A percentile compares a stretch with the other conserved stretches of the same genome.
Conservation (phyloP, 2,113 vertebrate genomes). For the Corythornis vintsioides region DNA sequence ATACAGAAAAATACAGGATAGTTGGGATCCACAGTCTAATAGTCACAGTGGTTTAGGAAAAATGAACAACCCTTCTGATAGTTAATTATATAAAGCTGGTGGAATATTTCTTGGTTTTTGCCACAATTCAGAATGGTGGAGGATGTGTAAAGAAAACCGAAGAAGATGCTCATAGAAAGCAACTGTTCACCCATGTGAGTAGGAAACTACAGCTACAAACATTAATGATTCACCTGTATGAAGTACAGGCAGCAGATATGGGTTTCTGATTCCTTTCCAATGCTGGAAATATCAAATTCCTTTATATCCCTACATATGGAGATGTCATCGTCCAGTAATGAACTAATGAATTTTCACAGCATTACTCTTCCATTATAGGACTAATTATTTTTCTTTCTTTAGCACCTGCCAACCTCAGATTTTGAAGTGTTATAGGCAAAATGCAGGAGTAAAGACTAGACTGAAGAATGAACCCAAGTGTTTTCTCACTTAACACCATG, state of each 20-base stretch:
- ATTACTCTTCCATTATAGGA: neutral
- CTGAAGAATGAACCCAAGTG: neutral
- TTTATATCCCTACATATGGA: neutral
- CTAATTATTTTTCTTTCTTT: neutral
- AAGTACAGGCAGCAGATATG: neutral
- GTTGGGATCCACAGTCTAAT: neutral
- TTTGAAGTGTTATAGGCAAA: neutral
- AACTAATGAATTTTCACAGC: neutral
- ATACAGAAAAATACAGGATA: neutral
- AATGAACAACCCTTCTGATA: neutral
- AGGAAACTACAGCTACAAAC: neutral
- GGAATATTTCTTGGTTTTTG: neutral
- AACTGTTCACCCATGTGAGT: fast-evolving
- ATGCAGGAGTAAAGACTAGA: neutral
- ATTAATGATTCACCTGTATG: neutral
- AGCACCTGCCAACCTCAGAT: neutral
- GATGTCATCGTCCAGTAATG: neutral
- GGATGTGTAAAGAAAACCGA: neutral
- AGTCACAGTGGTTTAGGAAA: constrained; percentile 1
- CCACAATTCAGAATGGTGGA: neutral
- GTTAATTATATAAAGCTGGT: neutral
- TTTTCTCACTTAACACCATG: neutral
- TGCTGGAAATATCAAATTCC: neutral
- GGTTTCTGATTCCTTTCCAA: neutral
- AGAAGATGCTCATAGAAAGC: neutral